Base-by-base conservation (phyloP, 1,140 invertebrate species). In the Bombus breviceps region DNA sequence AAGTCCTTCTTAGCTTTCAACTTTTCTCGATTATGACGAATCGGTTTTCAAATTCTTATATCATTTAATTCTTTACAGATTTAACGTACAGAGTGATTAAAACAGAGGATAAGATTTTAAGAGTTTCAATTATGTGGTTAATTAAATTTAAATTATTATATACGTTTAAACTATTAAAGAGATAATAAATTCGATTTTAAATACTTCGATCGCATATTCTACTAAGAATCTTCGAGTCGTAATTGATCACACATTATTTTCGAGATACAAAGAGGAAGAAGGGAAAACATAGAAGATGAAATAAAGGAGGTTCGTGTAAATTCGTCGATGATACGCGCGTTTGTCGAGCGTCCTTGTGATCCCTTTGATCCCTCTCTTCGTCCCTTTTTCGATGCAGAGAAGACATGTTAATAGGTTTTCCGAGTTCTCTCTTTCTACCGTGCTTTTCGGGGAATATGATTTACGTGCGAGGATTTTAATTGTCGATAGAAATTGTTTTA, bases 401-500 rank as follows among this genome's bases (percentile, higher is more conserved):
- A 47, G 32, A 41, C 28, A 53, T 32, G 37, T 47, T 84, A 71
- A 71, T 62, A 66, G 34, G 12, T 66, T 83, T 37, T 28, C 15
- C 2, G 47, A 32, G 9, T n/a, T 47, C 41, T 13, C 22, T 66
- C 13, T 12, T 18, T 34, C n/a, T n/a, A 32, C 9, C 2, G 22
- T 28, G 22, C n/a, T 39, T n/a, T 25, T 4, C n/a, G 12, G 41
- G 4, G 1, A 57, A 10, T n/a, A 72, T 43, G 39, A 79, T 79
- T 37, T 15, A 43, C 22, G n/a, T 0, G 13, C 5, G 22, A 22
- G 43, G 75, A 78, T 72, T 84, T 79, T 78, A 88, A 90, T 90
- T 85, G 64, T 71, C 71, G 74, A 86, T 90, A 84, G 71, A 85
- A 79, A 73, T 73, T 80, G 53, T 83, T 87, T 77, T 84, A 89